Evolutionary conservation across 2,113 vertebrate species (phyloP).

Genomic region (Protomyctophum bolini): DNA sequence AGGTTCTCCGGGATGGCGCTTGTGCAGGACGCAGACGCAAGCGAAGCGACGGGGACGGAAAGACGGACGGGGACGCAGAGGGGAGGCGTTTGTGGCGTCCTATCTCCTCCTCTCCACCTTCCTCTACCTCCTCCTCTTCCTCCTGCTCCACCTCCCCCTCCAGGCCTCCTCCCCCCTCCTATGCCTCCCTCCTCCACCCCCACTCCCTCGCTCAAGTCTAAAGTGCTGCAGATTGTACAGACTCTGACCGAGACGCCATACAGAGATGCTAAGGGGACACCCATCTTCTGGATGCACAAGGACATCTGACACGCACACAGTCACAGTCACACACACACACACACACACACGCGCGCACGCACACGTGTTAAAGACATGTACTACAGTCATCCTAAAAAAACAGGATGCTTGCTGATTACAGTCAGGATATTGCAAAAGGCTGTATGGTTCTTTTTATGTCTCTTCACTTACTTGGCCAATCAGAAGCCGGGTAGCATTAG

Average conservation of each 20-base stretch:
- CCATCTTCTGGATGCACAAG: slow-evolving; percentile 98
- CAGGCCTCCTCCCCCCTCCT: slow-evolving; percentile 29
- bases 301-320: slow-evolving; percentile 72
- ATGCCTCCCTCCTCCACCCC: not conserved
- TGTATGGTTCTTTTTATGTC: not conserved
- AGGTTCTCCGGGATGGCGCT: slow-evolving; percentile 72
- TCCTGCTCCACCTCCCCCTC: slow-evolving; percentile 15
- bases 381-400: no score
- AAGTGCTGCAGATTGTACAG: slow-evolving; percentile 54
- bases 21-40: slow-evolving; percentile 3
- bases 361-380: not conserved
- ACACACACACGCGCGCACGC: not conserved
- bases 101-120: not conserved
- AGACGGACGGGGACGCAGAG: slow-evolving; percentile 5
- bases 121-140: not conserved
- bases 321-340: not conserved
- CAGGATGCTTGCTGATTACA: no score
- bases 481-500: no score
- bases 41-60: not conserved
- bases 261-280: slow-evolving; percentile 83
- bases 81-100: not conserved
- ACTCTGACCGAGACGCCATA: slow-evolving; percentile 81
- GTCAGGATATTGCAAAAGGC: no score
- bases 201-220: not conserved
- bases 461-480: not conserved